A percentile compares a stretch with the other conserved stretches of the same genome.
phyloP scores from a whole-genome alignment of 2,113 vertebrate species.

The Cyanoramphus novaezelandiae region DNA sequence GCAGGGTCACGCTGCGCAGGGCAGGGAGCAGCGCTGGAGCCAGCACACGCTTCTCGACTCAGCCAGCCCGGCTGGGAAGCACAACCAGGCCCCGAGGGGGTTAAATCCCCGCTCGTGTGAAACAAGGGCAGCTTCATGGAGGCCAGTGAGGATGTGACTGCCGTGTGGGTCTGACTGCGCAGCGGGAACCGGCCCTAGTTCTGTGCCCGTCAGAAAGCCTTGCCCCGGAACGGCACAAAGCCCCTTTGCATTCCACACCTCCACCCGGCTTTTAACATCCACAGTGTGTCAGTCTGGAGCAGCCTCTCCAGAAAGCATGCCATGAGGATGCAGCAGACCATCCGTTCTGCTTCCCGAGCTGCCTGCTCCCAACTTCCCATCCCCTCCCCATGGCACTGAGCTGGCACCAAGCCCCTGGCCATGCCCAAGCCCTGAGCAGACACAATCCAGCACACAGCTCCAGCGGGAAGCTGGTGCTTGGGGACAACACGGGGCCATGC shows the following conservation, averaged over 20 bases:
- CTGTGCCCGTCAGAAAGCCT: background rate
- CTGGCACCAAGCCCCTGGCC: accelerated
- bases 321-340: accelerated
- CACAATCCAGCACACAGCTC: accelerated
- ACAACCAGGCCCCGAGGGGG: accelerated
- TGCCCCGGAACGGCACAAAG: accelerated
- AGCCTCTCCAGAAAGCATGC: too few species aligned
- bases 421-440: accelerated
- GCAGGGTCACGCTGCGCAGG: background rate
- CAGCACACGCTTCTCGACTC: accelerated
- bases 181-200: accelerated
- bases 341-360: accelerated
- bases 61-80: accelerated
- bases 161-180: background rate
- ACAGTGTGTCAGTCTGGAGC: accelerated
- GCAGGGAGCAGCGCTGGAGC: accelerated
- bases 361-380: background rate
- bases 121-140: background rate
- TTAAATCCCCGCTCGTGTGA: background rate
- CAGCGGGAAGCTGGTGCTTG: accelerated
- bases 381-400: accelerated
- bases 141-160: accelerated
- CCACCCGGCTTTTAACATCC: background rate
- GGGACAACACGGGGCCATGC: accelerated
- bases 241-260: background rate